Percentiles rank a stretch among this genome's conserved stretches.
Evolutionary conservation across 2,113 vertebrate species (phyloP).

Genomic region (Nanorana parkeri): DNA sequence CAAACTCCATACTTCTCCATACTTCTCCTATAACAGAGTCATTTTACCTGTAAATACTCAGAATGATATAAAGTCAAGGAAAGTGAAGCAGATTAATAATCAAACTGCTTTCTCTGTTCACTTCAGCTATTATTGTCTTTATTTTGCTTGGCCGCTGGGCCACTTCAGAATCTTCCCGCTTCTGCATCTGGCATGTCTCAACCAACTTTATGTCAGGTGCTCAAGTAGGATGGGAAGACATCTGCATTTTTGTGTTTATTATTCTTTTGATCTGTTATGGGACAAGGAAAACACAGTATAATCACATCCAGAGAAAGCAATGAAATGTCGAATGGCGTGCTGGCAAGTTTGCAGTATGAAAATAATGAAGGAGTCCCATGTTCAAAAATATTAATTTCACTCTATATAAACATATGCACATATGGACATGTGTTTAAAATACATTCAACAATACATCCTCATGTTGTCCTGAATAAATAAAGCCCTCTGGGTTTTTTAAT

Average conservation of each 20-base stretch:
- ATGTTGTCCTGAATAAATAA: too few relatives aligned
- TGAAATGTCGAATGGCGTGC: background rate
- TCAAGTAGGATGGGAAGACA: conserved; percentile 1
- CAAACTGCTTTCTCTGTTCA: too few relatives aligned
- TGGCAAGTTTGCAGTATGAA: background rate
- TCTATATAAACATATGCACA: too few relatives aligned
- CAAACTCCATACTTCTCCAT: too few relatives aligned
- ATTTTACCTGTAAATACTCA: too few relatives aligned
- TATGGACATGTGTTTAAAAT: too few relatives aligned
- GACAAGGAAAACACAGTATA: conserved; percentile 4
- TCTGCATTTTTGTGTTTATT: conserved; percentile 9
- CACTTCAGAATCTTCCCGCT: background rate
- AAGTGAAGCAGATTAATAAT: too few relatives aligned
- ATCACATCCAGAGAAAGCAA: background rate
- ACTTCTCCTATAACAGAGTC: too few relatives aligned
- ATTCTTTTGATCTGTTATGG: background rate
- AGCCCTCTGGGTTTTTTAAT: too few relatives aligned
- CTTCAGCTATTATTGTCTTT: background rate
- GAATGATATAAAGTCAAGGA: too few relatives aligned
- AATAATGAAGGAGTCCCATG: background rate
- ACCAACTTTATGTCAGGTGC: conserved; percentile 5
- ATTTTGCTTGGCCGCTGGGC: conserved; percentile 15
- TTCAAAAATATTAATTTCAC: too few relatives aligned
- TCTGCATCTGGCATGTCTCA: conserved; percentile 25
- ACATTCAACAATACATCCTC: too few relatives aligned